Evolutionary conservation across 2,113 vertebrate genomes (phyloP).

Genomic region (Otus sunia): DNA sequence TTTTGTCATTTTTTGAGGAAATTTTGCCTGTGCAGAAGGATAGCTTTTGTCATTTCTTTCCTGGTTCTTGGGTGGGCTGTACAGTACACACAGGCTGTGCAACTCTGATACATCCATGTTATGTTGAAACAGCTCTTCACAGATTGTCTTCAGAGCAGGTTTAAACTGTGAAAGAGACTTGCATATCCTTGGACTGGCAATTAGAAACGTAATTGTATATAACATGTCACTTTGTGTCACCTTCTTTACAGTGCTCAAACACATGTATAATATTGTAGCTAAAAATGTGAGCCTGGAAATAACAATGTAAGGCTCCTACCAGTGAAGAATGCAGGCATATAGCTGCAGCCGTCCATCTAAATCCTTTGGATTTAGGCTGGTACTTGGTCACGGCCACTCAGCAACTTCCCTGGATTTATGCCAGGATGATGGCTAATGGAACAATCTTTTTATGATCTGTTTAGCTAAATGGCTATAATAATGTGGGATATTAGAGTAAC

Average conservation of each 20-base stretch:
- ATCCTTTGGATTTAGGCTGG: neutral
- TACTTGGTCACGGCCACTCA: neutral
- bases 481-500: constrained; percentile 16
- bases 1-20: neutral
- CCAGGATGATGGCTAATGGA: constrained; percentile 30
- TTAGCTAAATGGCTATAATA: constrained; percentile 39
- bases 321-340: neutral
- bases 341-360: neutral
- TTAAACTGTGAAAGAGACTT: neutral
- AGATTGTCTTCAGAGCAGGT: neutral
- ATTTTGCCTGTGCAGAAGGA: neutral
- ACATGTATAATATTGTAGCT: neutral
- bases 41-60: neutral
- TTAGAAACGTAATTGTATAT: neutral
- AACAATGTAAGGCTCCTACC: neutral
- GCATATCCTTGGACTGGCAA: neutral
- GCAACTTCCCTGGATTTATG: neutral
- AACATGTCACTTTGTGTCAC: neutral
- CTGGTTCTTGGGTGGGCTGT: neutral
- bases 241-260: neutral
- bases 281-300: neutral
- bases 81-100: neutral
- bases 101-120: neutral
- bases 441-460: constrained; percentile 27
- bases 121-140: neutral